Percentiles rank a stretch among this genome's conserved stretches.
These are phyloP conservation scores for Lottia gigantea DNA, from an alignment of 2,888 invertebrate species.

Conservation along the genomic window DNA sequence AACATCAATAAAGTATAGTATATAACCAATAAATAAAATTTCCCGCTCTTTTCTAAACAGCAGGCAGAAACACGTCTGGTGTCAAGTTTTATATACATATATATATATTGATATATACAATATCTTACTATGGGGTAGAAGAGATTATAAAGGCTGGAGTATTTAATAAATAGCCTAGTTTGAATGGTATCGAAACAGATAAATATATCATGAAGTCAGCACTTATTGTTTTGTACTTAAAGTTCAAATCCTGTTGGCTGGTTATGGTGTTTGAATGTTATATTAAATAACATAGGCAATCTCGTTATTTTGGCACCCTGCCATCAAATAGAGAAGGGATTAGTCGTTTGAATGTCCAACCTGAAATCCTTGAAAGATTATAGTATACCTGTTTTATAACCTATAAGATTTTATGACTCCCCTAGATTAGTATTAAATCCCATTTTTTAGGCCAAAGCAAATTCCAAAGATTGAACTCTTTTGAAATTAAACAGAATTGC, in stretches of 20 bases:
- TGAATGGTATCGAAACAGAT: constrained; percentile 1
- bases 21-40: not conserved
- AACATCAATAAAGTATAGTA: not conserved
- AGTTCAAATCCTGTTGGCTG: constrained; percentile 3
- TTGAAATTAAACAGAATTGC: too few species aligned
- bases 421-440: too few species aligned
- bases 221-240: not conserved
- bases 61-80: not conserved
- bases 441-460: too few species aligned
- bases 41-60: not conserved
- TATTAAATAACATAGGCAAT: constrained; percentile 6
- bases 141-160: not conserved
- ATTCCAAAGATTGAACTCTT: too few species aligned
- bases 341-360: too few species aligned
- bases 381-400: too few species aligned
- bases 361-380: too few species aligned
- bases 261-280: not conserved
- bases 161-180: not conserved
- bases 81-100: not conserved
- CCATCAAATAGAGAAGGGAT: not conserved
- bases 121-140: not conserved
- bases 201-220: constrained; percentile 5
- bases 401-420: too few species aligned
- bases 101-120: too few species aligned
- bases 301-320: not conserved